Evolutionary conservation across 2,113 vertebrate genomes (phyloP).

Genomic region (Antennarius striatus): DNA sequence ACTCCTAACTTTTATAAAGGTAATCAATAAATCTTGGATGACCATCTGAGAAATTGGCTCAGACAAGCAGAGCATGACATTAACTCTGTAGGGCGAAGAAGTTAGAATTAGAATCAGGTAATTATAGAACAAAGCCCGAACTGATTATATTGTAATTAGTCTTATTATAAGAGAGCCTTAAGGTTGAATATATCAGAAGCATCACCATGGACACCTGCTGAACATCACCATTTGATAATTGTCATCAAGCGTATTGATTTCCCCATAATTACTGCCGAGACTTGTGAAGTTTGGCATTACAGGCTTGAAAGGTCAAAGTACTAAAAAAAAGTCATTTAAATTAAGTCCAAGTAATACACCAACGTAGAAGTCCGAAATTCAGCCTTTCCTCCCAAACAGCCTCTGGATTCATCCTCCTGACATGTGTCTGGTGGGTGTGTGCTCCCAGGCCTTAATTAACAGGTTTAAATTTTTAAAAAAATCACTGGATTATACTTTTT

Average conservation of each 20-base stretch:
- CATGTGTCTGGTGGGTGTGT: too few relatives aligned
- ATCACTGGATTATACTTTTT: neutral
- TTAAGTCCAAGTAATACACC: too few relatives aligned
- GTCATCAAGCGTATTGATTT: conserved; percentile 7
- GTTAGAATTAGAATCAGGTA: conserved; percentile 12
- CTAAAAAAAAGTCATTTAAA: too few relatives aligned
- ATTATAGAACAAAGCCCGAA: conserved; percentile 20
- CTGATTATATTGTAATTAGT: conserved; percentile 1
- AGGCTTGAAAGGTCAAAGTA: neutral
- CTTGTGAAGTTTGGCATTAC: neutral
- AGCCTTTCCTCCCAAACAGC: too few relatives aligned
- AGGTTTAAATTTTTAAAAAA: neutral
- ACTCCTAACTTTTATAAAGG: too few relatives aligned
- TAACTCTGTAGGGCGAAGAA: conserved; percentile 13
- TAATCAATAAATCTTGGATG: too few relatives aligned
- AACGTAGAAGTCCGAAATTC: too few relatives aligned
- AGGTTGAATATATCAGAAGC: neutral
- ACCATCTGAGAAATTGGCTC: conserved; percentile 9
- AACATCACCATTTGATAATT: neutral
- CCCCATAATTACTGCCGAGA: conserved; percentile 1
- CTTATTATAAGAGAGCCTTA: neutral
- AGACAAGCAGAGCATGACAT: neutral
- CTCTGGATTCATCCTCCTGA: too few relatives aligned
- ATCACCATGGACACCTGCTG: neutral
- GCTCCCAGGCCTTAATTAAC: too few relatives aligned